A percentile compares a stretch with the other conserved stretches of the same genome.
phyloP scores from a whole-genome alignment of 2,113 vertebrate genomes.

The Theristicus caerulescens region DNA sequence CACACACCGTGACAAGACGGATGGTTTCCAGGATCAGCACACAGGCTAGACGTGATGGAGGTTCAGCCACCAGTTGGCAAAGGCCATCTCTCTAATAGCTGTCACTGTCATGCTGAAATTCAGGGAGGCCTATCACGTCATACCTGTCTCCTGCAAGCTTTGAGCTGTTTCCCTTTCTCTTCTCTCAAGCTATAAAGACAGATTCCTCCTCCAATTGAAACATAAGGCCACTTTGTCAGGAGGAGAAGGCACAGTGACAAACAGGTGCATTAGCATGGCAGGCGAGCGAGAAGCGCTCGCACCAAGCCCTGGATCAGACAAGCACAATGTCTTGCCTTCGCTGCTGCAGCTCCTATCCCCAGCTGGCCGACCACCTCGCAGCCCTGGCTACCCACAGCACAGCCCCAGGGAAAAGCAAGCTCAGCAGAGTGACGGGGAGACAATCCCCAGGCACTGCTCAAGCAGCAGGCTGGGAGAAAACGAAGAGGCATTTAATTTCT shows the following conservation, averaged over 20 bases:
- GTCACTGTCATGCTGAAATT: neutral
- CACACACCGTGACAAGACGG: rapidly evolving
- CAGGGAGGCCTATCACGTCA: neutral
- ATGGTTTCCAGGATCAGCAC: neutral
- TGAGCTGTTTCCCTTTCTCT: neutral
- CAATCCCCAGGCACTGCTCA: neutral
- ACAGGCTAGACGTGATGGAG: rapidly evolving
- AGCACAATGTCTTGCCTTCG: rapidly evolving
- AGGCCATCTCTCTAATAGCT: neutral
- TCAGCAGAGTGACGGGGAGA: neutral
- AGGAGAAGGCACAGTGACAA: conserved; percentile 44
- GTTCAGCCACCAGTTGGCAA: neutral
- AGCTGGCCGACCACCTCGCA: neutral
- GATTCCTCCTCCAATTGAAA: neutral
- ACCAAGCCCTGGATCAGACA: neutral
- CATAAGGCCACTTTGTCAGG: neutral
- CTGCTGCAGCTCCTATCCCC: neutral
- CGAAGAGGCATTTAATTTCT: conserved; percentile 15
- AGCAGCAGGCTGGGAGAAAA: conserved; percentile 7
- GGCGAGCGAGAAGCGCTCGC: neutral
- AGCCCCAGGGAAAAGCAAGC: neutral
- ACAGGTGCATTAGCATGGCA: neutral
- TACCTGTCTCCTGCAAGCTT: neutral
- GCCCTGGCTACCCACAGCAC: rapidly evolving
- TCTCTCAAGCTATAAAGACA: neutral